Percentiles rank a stretch among this genome's conserved stretches.
These are phyloP conservation scores for Empis stercorea DNA, from an alignment of 2,888 invertebrate species.

Conservation along the genomic window DNA sequence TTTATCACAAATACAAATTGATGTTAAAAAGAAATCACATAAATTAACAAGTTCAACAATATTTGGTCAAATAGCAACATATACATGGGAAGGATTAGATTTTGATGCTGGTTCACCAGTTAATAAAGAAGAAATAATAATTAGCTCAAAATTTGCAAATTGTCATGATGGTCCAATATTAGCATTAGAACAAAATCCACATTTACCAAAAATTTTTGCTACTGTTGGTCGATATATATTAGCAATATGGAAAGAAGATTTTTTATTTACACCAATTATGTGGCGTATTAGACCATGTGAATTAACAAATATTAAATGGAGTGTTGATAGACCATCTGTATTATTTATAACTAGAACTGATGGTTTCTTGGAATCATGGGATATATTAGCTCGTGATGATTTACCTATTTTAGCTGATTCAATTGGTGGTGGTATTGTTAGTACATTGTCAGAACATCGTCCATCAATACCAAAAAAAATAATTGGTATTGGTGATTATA, in stretches of 20 bases:
- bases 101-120: conserved; percentile 43
- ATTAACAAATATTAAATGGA: conserved; percentile 59
- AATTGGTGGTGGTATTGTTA: conserved; percentile 54
- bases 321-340: conserved; percentile 57
- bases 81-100: conserved; percentile 55
- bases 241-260: conserved; percentile 60
- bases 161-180: conserved; percentile 62
- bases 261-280: conserved; percentile 45
- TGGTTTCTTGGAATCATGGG: conserved; percentile 72
- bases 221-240: conserved; percentile 64
- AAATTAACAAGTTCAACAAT: conserved; percentile 31
- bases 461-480: conserved; percentile 44
- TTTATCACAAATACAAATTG: too few relatives aligned
- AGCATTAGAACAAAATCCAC: conserved; percentile 46
- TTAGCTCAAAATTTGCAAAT: conserved; percentile 33
- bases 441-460: conserved; percentile 47
- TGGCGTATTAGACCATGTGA: conserved; percentile 49
- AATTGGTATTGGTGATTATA: conserved; percentile 53
- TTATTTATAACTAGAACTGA: conserved; percentile 58
- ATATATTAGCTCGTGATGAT: conserved; percentile 42
- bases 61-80: conserved; percentile 23
- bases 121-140: conserved; percentile 42
- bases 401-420: conserved; percentile 50
- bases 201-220: conserved; percentile 46
- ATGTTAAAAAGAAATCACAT: too few relatives aligned